Base-by-base conservation (phyloP, 2,888 invertebrate genomes). In the Scaptomyza flava region DNA sequence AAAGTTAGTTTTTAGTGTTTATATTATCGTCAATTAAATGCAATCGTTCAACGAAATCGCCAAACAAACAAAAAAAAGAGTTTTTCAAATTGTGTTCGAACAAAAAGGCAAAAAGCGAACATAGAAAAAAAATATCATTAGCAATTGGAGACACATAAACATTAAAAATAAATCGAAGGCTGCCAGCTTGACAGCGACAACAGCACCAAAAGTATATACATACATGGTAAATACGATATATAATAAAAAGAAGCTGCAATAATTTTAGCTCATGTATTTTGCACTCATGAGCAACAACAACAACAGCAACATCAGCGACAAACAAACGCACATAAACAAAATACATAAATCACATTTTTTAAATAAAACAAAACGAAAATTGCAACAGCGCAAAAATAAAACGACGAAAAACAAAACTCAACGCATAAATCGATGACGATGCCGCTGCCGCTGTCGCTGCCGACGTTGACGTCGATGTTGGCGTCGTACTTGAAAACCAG, bases 91-190 rank as follows among this genome's bases (percentile, higher is more conserved):
- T n/a, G n/a, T 27, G 43, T 61, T 45, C 31, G 11, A 67, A 72
- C 64, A 50, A 34, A n/a, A 36, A 36, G 36, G n/a, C 36, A n/a
- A 36, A 36, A n/a, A 5, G 34, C n/a, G 7, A 36, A 36, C n/a
- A 36, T 6, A 34, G 54, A 43, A 30, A 67, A 76, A 66, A 71
- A n/a, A n/a, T n/a, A 72, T 74, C 87, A 87, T 87, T 87, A 87
- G 87, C 88, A 87, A 85, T 83, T 88, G 76, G 87, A 78, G 73
- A 80, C 68, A 86, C 84, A 84, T 78, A 86, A 88, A 80, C 89
- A 88, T 83, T 86, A 82, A 86, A 84, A 88, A 86, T 83, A 84
- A 84, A 84, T 81, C 87, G 84, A 88, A 88, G 88, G 82, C 87
- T 82, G 82, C 51, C 76, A 5, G 41, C 61, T 68, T 81, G 82